These are phyloP conservation scores for Gallinago solitaria DNA, from an alignment of 2,797 vertebrate genomes.

Conservation along the genomic window DNA sequence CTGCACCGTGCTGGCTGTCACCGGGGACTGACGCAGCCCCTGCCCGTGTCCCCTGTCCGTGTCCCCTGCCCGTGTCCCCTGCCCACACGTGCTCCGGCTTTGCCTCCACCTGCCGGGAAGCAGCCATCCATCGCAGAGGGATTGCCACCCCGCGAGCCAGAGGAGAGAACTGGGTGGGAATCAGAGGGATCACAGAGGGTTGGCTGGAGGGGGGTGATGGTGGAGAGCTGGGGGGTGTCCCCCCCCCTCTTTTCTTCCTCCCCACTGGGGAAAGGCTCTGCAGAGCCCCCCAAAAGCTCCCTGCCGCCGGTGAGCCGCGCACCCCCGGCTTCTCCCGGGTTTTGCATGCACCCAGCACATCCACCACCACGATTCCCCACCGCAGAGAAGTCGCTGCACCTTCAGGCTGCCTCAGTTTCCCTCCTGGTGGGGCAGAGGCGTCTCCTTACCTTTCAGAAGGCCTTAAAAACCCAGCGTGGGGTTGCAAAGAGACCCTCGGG, in stretches of 20 bases:
- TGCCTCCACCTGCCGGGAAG: neutral
- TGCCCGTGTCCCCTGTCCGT: neutral
- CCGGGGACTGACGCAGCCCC: neutral
- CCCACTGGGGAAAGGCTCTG: neutral
- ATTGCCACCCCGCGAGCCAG: neutral
- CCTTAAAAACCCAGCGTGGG: rapidly evolving
- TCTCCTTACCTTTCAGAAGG: neutral
- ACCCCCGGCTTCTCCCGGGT: neutral
- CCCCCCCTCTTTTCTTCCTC: neutral
- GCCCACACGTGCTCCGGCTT: neutral
- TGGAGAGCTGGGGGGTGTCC: rapidly evolving
- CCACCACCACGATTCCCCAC: neutral
- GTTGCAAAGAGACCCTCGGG: neutral
- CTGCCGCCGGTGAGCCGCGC: neutral
- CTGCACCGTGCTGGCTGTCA: rapidly evolving
- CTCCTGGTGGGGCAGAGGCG: neutral
- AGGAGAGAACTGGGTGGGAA: rapidly evolving
- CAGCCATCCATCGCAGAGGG: neutral
- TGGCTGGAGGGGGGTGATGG: rapidly evolving
- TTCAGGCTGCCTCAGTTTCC: neutral
- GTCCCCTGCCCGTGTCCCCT: neutral
- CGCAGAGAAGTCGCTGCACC: neutral
- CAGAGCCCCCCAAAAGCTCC: neutral
- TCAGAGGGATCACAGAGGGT: neutral
- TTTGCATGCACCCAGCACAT: rapidly evolving